These are phyloP conservation scores for Aptenodytes patagonicus DNA, from an alignment of 2,113 vertebrate species.

Conservation along the genomic window DNA sequence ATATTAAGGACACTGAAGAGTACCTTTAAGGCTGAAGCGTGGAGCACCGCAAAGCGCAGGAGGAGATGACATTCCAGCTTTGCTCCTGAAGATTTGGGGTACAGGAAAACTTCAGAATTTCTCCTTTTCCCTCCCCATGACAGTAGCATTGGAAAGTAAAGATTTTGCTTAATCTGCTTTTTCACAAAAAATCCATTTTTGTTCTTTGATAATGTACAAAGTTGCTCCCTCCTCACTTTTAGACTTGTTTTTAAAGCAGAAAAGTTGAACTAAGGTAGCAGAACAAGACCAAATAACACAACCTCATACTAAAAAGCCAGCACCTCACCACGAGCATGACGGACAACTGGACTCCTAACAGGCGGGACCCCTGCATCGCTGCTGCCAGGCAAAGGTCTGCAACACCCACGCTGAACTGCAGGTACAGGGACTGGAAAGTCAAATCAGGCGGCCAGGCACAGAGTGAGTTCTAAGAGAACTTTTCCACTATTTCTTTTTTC, in stretches of 20 bases:
- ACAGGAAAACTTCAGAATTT: not conserved
- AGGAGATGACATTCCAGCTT: not conserved
- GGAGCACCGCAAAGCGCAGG: not conserved
- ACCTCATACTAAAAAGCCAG: not conserved
- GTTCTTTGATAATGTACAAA: not conserved
- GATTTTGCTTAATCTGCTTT: not conserved
- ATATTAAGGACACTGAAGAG: not conserved
- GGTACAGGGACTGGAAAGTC: not conserved
- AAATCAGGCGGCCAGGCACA: not conserved
- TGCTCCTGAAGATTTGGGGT: not conserved
- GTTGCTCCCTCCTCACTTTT: not conserved
- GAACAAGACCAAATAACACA: not conserved
- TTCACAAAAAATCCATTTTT: not conserved
- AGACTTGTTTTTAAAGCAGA: not conserved
- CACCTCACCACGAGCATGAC: rapidly evolving
- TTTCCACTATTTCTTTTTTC: not conserved
- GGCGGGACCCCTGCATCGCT: not conserved
- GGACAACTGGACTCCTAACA: not conserved
- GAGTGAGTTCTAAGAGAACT: not conserved
- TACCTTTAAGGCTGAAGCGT: not conserved
- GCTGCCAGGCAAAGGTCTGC: not conserved
- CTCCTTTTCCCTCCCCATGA: not conserved
- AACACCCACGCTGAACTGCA: rapidly evolving
- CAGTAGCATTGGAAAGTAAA: not conserved
- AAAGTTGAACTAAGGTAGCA: not conserved